Conservation (phyloP, 2,113 vertebrate genomes). For the Centropus unirufus region DNA sequence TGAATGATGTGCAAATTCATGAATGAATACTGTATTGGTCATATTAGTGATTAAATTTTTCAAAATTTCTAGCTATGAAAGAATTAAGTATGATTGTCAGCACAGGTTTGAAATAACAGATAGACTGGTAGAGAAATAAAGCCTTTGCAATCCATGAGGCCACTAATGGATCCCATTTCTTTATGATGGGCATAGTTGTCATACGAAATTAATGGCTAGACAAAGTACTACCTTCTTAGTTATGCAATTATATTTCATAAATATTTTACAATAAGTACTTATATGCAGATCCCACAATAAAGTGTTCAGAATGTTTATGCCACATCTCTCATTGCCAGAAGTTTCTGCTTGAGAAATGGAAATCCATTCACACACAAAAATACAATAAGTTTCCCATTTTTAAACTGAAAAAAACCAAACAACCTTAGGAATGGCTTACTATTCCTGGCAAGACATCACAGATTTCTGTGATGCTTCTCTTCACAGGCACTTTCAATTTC, state of each 20-base stretch:
- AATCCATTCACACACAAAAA: neutral
- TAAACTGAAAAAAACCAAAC: neutral
- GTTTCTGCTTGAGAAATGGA: neutral
- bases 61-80: neutral
- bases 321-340: neutral
- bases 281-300: neutral
- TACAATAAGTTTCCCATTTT: neutral
- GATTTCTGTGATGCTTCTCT: neutral
- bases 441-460: neutral
- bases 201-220: constrained; percentile 23
- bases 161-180: constrained; percentile 37
- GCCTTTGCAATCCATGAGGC: neutral
- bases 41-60: neutral
- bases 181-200: neutral
- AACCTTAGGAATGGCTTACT: neutral
- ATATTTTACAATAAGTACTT: constrained; percentile 28
- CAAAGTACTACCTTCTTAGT: constrained; percentile 21
- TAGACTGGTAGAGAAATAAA: neutral
- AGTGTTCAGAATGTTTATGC: neutral
- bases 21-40: neutral
- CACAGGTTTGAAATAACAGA: neutral
- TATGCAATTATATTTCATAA: constrained; percentile 38
- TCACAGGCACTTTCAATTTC: neutral
- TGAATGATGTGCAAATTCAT: neutral
- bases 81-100: neutral